Percentiles rank a stretch among this genome's conserved stretches.
Evolutionary conservation across 2,797 vertebrate species (phyloP).

Genomic region (Molossus alvarezi): DNA sequence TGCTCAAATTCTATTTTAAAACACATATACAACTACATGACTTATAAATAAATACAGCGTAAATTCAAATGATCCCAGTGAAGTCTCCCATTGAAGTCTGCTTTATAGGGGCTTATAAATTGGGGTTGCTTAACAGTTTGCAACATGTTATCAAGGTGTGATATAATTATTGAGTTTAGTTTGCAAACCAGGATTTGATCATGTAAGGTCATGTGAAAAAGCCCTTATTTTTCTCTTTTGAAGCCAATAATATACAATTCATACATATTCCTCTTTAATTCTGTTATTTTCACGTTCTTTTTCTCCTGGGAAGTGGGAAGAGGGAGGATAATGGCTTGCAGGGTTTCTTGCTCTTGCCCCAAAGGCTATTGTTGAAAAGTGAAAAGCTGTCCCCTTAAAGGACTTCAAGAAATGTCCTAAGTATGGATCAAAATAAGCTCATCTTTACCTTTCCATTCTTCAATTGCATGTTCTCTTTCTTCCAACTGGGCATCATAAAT

Average conservation of each 20-base stretch:
- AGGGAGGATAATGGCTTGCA: background rate
- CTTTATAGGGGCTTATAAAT: background rate
- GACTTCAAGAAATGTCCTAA: background rate
- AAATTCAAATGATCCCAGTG: background rate
- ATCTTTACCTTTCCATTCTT: constrained; percentile 98
- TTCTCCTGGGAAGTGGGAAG: background rate
- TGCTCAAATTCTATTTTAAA: constrained; percentile 62
- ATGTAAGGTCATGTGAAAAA: background rate
- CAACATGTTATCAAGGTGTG: background rate
- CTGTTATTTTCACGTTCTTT: background rate
- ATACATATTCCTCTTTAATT: background rate
- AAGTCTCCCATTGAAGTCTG: background rate
- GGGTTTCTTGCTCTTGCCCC: background rate
- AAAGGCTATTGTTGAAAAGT: background rate
- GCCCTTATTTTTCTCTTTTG: background rate
- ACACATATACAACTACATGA: background rate
- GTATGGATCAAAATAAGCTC: background rate
- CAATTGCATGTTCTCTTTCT: constrained; percentile 97
- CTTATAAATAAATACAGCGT: background rate
- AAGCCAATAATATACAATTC: background rate
- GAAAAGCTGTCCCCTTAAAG: background rate
- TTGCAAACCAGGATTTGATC: background rate
- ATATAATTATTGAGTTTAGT: background rate
- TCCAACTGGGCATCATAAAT: constrained; percentile 98
- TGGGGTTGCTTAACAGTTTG: background rate